Base-by-base conservation (phyloP, 2,113 vertebrate species). In the Tyrannus savana region DNA sequence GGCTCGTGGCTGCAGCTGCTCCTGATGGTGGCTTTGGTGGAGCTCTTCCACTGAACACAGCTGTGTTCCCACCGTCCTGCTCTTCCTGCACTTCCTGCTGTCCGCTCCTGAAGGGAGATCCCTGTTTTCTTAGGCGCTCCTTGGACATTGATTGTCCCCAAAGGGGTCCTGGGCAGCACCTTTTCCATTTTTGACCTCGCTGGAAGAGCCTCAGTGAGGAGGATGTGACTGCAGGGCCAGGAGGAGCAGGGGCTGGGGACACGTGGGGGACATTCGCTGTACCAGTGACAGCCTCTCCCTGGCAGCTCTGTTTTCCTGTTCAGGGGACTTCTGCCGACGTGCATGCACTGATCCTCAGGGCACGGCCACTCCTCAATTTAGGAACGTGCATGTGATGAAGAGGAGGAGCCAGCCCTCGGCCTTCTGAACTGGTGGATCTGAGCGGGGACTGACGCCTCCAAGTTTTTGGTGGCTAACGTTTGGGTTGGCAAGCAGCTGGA, bases 21-120 rank as follows among this genome's bases (percentile, higher is more conserved):
- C 59, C 78, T 95, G 5, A 47, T 35, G 10, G 30, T 96, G 14
- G 2, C 21, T 7, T 19, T 98, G 11, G 59, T 91, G 44, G 81
- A 94, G n/a, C 87, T 98, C 60, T 85, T 95, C 89, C 96, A 97
- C 72, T 98, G 97, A 97, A 47, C 22, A 0, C 1, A 6, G 16
- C 37, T 13, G 5, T 11, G 16, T 58, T 79, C 86, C 55, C 42
- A 9, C 86, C 14, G 3, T 22, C 37, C 58, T 14, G 7, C 69
- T 62, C 73, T 46, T 55, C 60, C 68, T 49, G 56, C 64, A 27
- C 84, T 87, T 42, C 42, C 42, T 25, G 53, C 79, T 73, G 53
- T 42, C 71, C 0, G 1, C 55, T 49, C 44, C 42, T 23, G 16
- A 59, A 19, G 37, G 12, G 2, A 62, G 62, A 22, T 42, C 37